Conservation (phyloP, 2,797 vertebrate species). For the Hafferia zeledoni region DNA sequence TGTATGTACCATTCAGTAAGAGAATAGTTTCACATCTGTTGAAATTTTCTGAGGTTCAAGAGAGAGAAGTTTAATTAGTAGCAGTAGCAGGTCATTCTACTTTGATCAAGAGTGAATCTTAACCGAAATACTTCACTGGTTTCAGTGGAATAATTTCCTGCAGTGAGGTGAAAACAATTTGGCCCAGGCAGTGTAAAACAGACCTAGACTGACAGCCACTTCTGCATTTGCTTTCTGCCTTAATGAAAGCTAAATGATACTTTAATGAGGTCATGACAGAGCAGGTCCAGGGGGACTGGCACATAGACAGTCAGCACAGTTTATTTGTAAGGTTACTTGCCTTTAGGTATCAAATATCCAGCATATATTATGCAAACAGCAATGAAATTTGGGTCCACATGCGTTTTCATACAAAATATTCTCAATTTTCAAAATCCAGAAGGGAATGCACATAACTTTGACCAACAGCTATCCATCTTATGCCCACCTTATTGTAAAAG, state of each 20-base stretch:
- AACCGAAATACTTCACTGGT: not conserved
- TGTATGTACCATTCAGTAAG: not conserved
- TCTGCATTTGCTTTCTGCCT: slow-evolving; percentile 20
- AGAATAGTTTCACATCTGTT: not conserved
- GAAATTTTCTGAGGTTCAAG: not conserved
- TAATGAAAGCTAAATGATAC: slow-evolving; percentile 48
- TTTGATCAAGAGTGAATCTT: not conserved
- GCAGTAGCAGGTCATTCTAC: not conserved
- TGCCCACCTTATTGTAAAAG: not conserved
- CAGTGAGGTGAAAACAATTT: slow-evolving; percentile 17
- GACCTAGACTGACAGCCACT: slow-evolving; percentile 7
- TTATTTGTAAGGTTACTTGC: slow-evolving; percentile 10
- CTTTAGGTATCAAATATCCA: not conserved
- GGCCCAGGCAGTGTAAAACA: slow-evolving; percentile 13
- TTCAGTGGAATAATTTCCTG: not conserved
- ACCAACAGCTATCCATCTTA: not conserved
- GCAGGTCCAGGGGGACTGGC: not conserved
- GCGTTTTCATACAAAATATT: not conserved
- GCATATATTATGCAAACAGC: not conserved
- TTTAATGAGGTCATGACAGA: slow-evolving; percentile 45
- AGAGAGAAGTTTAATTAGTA: slow-evolving; percentile 20
- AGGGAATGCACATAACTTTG: not conserved
- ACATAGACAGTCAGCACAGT: not conserved
- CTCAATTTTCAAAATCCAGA: not conserved
- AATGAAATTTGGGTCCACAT: not conserved